phyloP scores from a whole-genome alignment of 2,797 vertebrate genomes.

The Nyctalus aviator region DNA sequence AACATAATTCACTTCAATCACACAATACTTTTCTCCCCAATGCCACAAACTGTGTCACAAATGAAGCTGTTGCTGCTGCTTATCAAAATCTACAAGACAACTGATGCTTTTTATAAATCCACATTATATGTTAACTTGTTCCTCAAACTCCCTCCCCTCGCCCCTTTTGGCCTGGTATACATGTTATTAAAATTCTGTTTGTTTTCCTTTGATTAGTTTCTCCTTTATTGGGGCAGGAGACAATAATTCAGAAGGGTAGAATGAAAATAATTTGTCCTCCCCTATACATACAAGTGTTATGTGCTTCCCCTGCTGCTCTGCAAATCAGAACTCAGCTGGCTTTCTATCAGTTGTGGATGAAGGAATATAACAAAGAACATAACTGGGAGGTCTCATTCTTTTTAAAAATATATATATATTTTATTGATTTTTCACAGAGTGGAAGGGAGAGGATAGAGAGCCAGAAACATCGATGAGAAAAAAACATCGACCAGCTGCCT shows the following conservation, averaged over 20 bases:
- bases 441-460: no score
- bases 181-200: neutral
- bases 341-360: neutral
- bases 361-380: neutral
- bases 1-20: conserved; percentile 89
- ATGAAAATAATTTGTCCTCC: neutral
- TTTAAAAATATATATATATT: neutral
- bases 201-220: neutral
- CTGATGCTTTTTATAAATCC: conserved; percentile 89
- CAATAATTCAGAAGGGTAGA: neutral
- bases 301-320: neutral
- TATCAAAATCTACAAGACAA: conserved; percentile 93
- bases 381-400: neutral
- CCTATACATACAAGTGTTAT: neutral
- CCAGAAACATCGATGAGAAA: no score
- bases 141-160: conserved; percentile 81
- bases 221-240: neutral
- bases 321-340: neutral
- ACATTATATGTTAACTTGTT: conserved; percentile 89
- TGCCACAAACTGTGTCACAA: conserved; percentile 89
- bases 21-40: conserved; percentile 87
- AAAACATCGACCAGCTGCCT: no score
- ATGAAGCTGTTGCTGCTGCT: conserved; percentile 90
- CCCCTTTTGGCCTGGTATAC: conserved; percentile 79
- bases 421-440: no score